Base-by-base conservation (phyloP, 2,113 vertebrate genomes). In the Triplophysa tibetana region DNA sequence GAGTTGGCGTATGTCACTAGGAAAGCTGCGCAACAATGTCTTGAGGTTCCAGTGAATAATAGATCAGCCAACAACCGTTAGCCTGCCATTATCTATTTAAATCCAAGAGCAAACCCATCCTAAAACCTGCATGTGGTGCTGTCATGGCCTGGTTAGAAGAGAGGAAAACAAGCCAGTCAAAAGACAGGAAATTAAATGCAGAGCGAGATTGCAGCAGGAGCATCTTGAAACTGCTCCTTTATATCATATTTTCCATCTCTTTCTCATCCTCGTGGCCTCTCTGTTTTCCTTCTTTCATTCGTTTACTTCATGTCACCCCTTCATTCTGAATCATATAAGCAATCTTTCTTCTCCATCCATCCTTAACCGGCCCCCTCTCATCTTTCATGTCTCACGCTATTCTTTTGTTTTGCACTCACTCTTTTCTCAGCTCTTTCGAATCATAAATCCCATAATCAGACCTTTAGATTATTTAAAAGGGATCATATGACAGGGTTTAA, bases 31-130 rank as follows among this genome's bases (percentile, higher is more conserved):
- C 54, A 80, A 74, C 80, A 73, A 62, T 73, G 58, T 78, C 45
- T 77, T 69, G 54, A 73, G 62, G 70, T 81, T 70, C 60, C 3
- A 29, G 23, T 83, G 61, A 81, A 85, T 85, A 73, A 83, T 81
- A 83, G 50, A 81, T 56, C 73, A 70, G 73, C 17, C 58, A 83
- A 70, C 48, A 72, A 82, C 61, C 68, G 24, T 43, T 79, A 64
- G 69, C 72, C 16, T 65, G 45, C 48, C 29, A 76, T 73, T 79
- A 79, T 84, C 79, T 61, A 82, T 84, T 65, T 77, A 82, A 77
- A 86, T 79, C 63, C 70, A 13, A 69, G 62, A n/a, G 60, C 60
- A 73, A 78, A 78, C 75, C 23, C 43, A 79, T 78, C 78, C 79
- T 45, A 63, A 62, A 58, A 43, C 74, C 70, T 81, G 69, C 78